Evolutionary conservation across 1,140 invertebrate genomes (phyloP).

Genomic region (Akabosia matsudoensis): DNA sequence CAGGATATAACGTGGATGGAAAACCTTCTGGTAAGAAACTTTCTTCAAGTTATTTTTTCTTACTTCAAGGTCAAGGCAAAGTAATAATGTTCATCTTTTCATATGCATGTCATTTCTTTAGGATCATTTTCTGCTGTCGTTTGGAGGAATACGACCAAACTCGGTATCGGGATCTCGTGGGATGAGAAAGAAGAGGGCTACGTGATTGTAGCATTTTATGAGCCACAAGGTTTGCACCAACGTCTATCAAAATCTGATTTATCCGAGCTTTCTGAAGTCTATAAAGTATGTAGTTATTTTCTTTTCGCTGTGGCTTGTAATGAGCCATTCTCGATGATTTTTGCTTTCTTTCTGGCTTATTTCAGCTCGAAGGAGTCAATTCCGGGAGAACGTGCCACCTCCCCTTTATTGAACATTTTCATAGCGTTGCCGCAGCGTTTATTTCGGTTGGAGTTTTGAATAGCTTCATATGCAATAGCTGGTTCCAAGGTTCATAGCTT

Average conservation of each 20-base stretch:
- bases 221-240: neutral
- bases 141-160: neutral
- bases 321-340: neutral
- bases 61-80: no score
- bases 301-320: neutral
- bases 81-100: no score
- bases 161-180: neutral
- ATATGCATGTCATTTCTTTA: neutral
- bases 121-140: neutral
- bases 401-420: neutral
- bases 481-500: neutral
- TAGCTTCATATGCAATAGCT: neutral
- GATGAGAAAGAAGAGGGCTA: neutral
- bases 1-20: neutral
- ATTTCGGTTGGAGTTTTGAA: neutral
- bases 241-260: no score
- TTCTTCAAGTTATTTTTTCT: no score
- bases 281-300: neutral
- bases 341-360: neutral
- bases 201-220: neutral
- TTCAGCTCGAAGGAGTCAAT: neutral
- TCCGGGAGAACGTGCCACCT: neutral
- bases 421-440: neutral
- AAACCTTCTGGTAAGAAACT: neutral
- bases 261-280: neutral